phyloP scores from a whole-genome alignment of 1,140 invertebrate genomes.

The Bombyx mandarina region DNA sequence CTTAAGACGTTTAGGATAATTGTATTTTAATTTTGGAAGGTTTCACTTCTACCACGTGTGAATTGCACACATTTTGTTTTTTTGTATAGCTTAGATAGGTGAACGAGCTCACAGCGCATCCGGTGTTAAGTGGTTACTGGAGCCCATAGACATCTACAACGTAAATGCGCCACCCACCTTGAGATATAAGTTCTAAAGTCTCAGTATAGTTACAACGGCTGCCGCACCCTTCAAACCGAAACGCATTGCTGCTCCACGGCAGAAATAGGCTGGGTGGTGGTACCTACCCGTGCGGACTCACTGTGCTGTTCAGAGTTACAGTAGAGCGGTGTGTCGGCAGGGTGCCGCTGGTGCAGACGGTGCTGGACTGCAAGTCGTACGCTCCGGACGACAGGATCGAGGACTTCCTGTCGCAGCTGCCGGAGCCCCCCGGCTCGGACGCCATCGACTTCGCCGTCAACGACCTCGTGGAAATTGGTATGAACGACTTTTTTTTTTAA shows the following conservation, averaged over 20 bases:
- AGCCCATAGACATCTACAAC: neutral
- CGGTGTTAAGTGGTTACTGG: neutral
- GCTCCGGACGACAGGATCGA: constrained; percentile 61
- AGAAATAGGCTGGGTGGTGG: too few species aligned
- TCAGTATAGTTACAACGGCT: too few species aligned
- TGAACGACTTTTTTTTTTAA: neutral
- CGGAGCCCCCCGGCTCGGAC: constrained; percentile 68
- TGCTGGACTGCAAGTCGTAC: constrained; percentile 58
- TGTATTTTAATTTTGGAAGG: too few species aligned
- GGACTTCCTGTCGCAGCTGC: constrained; percentile 70
- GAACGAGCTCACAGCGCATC: too few species aligned
- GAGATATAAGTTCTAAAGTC: too few species aligned
- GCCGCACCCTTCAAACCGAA: too few species aligned
- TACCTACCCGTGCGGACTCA: too few species aligned
- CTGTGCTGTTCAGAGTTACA: neutral
- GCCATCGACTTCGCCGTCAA: constrained; percentile 66
- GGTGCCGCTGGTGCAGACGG: constrained; percentile 61
- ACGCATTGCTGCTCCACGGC: too few species aligned
- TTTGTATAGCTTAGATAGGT: neutral
- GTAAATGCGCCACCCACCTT: too few species aligned
- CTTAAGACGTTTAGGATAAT: too few species aligned
- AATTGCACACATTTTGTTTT: too few species aligned
- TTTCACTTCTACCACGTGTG: too few species aligned
- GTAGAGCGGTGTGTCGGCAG: constrained; percentile 18
- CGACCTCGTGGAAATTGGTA: constrained; percentile 70